Evolutionary conservation across 1,140 invertebrate species (phyloP).

Genomic region (Eupristina koningsbergeri): DNA sequence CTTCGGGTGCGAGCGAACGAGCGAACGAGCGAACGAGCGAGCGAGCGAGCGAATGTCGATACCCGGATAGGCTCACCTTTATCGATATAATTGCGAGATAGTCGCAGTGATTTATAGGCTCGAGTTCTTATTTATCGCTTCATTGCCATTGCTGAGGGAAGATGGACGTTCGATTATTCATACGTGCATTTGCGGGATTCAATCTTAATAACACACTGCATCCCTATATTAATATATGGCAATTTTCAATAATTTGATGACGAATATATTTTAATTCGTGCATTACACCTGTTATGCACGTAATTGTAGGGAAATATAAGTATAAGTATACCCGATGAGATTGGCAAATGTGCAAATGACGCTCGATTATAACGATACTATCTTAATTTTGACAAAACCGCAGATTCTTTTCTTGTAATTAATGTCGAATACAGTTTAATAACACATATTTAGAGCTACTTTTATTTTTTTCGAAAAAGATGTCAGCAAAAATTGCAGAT

Average conservation of each 20-base stretch:
- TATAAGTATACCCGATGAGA: neutral
- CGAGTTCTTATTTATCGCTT: slow-evolving; percentile 59
- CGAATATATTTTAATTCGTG: neutral
- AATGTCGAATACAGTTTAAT: too few relatives aligned
- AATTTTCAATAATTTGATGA: neutral
- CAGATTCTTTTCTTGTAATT: too few relatives aligned
- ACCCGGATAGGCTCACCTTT: slow-evolving; percentile 61
- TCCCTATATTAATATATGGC: neutral
- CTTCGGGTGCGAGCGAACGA: slow-evolving; percentile 31
- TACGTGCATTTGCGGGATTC: neutral
- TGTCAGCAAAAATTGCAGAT: too few relatives aligned
- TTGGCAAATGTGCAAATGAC: neutral
- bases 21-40: too few relatives aligned
- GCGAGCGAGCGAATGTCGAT: slow-evolving; percentile 54
- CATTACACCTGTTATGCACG: neutral
- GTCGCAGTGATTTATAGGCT: slow-evolving; percentile 60
- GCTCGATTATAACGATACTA: too few relatives aligned
- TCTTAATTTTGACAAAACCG: too few relatives aligned
- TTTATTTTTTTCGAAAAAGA: too few relatives aligned
- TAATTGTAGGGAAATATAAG: neutral
- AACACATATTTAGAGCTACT: too few relatives aligned
- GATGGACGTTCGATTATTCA: neutral
- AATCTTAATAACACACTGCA: neutral
- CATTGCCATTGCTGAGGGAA: slow-evolving; percentile 18
- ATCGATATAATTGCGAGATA: slow-evolving; percentile 70